Base-by-base conservation (phyloP, 2,113 vertebrate species). In the Gavia stellata region DNA sequence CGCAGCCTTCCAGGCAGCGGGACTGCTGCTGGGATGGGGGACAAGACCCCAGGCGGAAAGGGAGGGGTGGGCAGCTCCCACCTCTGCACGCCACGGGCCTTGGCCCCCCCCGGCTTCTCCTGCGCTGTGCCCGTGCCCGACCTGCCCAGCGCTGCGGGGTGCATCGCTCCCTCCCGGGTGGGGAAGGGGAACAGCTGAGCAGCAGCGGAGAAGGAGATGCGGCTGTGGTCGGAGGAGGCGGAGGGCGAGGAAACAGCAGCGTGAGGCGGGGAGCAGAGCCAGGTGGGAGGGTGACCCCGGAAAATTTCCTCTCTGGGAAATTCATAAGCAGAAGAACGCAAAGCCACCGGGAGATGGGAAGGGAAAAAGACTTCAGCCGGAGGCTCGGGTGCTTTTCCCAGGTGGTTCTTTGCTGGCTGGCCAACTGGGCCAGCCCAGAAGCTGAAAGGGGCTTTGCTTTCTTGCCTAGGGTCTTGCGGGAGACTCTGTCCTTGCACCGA, bases 31-130 rank as follows among this genome's bases (percentile, higher is more conserved):
- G 59, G n/a, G 47, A 56, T 2, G 6, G 40, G 31, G 50, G 9
- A 23, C 15, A 1, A 26, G 34, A 63, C 4, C 50, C n/a, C n/a
- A 36, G 0, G 1, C 1, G 17, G 72, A 42, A 55, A 83, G 11
- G 20, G 23, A 15, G 38, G 19, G 53, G 4, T 6, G 26, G 61
- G 71, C 24, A 73, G 24, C 53, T 25, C 31, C n/a, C 67, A 53
- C 10, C 45, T 33, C 25, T 6, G 7, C 38, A 44, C 21, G 26
- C 52, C 11, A 1, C 0, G 2, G 33, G 19, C 16, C 14, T 17
- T 31, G 25, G 11, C 7, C 7, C 11, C 36, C 29, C 18, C 58
- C 17, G 8, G 53, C 15, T 55, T 42, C 28, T 42, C 33, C 68
- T 17, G 42, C 1, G 3, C 49, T 45, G 49, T 1, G 6, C 45